phyloP scores from a whole-genome alignment of 2,888 invertebrate species.

The Raillietiella orientalis region DNA sequence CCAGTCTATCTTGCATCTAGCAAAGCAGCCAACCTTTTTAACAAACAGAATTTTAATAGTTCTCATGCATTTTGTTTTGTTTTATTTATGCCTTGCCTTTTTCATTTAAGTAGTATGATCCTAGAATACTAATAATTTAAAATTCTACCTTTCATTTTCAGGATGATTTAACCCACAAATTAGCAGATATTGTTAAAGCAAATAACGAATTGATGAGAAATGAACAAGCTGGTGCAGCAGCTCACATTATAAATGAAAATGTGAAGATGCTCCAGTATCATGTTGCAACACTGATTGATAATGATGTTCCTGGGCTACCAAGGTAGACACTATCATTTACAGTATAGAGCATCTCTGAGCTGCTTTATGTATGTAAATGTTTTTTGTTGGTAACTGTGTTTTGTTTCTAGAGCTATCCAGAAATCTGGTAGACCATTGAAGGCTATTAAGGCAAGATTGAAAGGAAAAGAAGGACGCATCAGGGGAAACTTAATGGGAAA shows the following conservation, averaged over 20 bases:
- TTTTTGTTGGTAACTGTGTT: too few species aligned
- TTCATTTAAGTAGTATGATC: too few species aligned
- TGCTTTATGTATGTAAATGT: too few species aligned
- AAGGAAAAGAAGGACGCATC: conserved; percentile 96
- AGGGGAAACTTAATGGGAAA: conserved; percentile 99
- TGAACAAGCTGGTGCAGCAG: conserved; percentile 84
- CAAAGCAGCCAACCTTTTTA: too few species aligned
- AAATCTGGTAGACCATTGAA: conserved; percentile 96
- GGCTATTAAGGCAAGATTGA: conserved; percentile 71
- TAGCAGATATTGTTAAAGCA: conserved; percentile 89
- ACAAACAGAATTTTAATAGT: too few species aligned
- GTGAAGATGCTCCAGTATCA: conserved; percentile 94
- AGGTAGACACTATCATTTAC: conserved; percentile 14
- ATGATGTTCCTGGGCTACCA: conserved; percentile 94
- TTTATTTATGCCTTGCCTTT: too few species aligned
- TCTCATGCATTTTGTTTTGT: too few species aligned
- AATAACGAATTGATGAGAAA: conserved; percentile 85
- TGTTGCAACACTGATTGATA: conserved; percentile 88
- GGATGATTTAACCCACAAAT: conserved; percentile 95
- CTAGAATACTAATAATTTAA: too few species aligned
- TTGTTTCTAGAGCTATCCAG: conserved; percentile 50
- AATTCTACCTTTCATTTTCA: conserved; percentile 15
- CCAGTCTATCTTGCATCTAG: too few species aligned
- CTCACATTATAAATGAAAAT: conserved; percentile 87
- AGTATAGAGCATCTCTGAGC: not conserved